These are phyloP conservation scores for Eubasilissa splendida DNA, from an alignment of 2,888 invertebrate species.

Conservation along the genomic window DNA sequence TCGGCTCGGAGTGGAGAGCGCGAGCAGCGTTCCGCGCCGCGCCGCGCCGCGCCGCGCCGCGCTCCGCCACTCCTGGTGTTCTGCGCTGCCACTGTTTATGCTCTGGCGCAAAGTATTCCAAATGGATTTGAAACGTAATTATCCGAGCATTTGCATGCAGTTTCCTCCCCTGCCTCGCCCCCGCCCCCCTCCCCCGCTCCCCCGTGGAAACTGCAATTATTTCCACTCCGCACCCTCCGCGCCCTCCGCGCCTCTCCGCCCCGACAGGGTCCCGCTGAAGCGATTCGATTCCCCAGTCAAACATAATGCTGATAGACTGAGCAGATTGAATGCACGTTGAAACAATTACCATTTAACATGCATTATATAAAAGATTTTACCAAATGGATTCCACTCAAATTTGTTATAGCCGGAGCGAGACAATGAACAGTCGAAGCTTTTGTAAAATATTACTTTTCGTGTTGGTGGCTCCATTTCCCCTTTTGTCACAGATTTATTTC, in stretches of 20 bases:
- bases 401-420: too few relatives aligned
- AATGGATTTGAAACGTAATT: constrained; percentile 55
- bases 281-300: background rate
- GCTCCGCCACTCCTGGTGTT: constrained; percentile 29
- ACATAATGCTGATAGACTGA: background rate
- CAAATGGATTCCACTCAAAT: too few relatives aligned
- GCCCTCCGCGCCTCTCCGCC: background rate
- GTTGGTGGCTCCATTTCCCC: too few relatives aligned
- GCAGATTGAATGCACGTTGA: constrained; percentile 14
- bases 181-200: background rate
- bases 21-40: constrained; percentile 14
- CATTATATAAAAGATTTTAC: too few relatives aligned
- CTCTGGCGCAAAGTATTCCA: constrained; percentile 49
- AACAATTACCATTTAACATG: background rate
- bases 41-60: constrained; percentile 7
- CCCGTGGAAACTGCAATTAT: constrained; percentile 49
- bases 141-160: constrained; percentile 54
- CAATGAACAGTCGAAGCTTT: too few relatives aligned
- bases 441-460: too few relatives aligned
- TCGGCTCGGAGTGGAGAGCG: background rate
- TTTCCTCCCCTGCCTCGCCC: background rate
- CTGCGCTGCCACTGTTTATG: constrained; percentile 42
- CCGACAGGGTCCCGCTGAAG: background rate
- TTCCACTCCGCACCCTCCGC: background rate
- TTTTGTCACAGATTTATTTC: too few relatives aligned